Percentiles rank a stretch among this genome's conserved stretches.
Evolutionary conservation across 1,140 invertebrate species (phyloP).

Genomic region (silkworm (Bombyx mori)): DNA sequence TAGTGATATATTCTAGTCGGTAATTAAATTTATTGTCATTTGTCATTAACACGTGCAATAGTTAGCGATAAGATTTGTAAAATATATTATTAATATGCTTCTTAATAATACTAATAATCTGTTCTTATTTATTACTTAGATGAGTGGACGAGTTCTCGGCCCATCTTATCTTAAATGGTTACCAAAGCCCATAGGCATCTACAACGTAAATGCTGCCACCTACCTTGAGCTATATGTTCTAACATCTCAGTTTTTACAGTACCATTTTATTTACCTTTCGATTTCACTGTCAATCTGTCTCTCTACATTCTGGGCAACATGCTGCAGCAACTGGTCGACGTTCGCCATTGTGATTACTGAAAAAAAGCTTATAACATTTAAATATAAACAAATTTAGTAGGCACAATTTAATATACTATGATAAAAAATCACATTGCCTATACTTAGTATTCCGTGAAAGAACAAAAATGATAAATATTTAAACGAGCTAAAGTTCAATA

Average conservation of each 20-base stretch:
- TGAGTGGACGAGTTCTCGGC: not conserved
- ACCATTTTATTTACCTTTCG: slow-evolving; percentile 67
- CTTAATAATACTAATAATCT: not conserved
- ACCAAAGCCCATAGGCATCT: not conserved
- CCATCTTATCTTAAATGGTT: not conserved
- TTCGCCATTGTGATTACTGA: not conserved
- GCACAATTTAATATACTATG: no score
- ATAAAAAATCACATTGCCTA: no score
- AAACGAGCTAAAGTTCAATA: no score
- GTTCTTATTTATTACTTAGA: not conserved
- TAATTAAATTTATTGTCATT: no score
- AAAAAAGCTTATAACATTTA: not conserved
- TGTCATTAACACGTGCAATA: no score
- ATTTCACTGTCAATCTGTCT: slow-evolving; percentile 85
- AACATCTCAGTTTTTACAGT: not conserved
- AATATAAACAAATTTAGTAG: no score
- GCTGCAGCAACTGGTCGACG: slow-evolving; percentile 50
- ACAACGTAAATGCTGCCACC: not conserved
- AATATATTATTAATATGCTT: no score
- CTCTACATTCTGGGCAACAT: slow-evolving; percentile 83
- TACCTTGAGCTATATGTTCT: not conserved
- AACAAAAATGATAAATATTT: no score
- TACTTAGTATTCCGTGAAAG: no score
- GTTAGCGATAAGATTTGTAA: no score
- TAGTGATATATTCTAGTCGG: no score